A percentile compares a stretch with the other conserved stretches of the same genome.
These are phyloP conservation scores for Coptodon rendalli DNA, from an alignment of 2,113 vertebrate species.

Conservation along the genomic window DNA sequence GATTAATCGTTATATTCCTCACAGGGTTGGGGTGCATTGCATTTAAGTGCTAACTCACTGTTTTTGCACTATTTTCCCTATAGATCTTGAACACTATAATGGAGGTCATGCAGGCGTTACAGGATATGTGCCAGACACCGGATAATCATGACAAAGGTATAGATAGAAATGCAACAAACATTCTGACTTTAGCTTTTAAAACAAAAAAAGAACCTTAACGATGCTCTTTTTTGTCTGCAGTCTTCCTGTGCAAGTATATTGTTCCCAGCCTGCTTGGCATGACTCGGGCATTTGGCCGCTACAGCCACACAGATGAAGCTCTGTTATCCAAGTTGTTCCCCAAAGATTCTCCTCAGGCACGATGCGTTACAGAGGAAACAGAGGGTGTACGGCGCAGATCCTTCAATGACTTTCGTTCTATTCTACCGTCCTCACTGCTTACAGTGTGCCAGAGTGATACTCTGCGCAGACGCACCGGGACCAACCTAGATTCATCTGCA, in stretches of 20 bases:
- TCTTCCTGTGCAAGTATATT: constrained; percentile 86
- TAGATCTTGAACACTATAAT: constrained; percentile 86
- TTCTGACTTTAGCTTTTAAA: not conserved
- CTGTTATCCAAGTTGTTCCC: constrained; percentile 92
- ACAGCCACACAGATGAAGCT: constrained; percentile 85
- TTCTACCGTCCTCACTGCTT: constrained; percentile 87
- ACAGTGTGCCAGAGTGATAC: constrained; percentile 84
- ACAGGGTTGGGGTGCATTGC: not conserved
- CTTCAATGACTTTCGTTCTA: constrained; percentile 95
- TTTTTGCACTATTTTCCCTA: not conserved
- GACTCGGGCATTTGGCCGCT: constrained; percentile 88
- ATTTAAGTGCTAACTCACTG: not conserved
- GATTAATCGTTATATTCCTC: not conserved
- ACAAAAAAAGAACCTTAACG: not conserved
- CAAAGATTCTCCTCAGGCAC: constrained; percentile 72
- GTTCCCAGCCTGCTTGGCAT: constrained; percentile 88
- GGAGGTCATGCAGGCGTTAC: constrained; percentile 83
- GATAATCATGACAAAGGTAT: constrained; percentile 92
- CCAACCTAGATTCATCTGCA: constrained; percentile 61
- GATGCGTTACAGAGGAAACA: constrained; percentile 76
- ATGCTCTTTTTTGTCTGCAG: constrained; percentile 54
- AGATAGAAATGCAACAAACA: not conserved
- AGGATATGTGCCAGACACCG: constrained; percentile 87
- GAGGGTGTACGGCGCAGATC: constrained; percentile 87
- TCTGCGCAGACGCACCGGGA: constrained; percentile 76